Evolutionary conservation across 2,797 vertebrate species (phyloP).

Genomic region (Picus viridis): DNA sequence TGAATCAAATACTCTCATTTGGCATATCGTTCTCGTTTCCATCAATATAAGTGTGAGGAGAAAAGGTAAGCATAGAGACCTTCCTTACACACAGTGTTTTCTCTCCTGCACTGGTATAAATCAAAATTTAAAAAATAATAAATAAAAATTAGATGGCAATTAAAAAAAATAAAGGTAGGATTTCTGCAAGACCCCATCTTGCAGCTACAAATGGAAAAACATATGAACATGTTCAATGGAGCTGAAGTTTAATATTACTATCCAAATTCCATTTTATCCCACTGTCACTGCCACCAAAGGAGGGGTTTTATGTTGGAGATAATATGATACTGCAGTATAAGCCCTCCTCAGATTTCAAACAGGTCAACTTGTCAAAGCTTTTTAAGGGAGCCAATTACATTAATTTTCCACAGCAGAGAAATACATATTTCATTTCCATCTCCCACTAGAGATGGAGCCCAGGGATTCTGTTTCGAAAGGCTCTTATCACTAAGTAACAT

Average conservation of each 20-base stretch:
- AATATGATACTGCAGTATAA: constrained; percentile 77
- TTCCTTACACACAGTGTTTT: constrained; percentile 1
- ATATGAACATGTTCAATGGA: constrained; percentile 44
- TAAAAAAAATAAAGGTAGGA: constrained; percentile 16
- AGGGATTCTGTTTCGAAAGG: constrained; percentile 88
- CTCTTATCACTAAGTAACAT: constrained; percentile 98
- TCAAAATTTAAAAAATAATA: constrained; percentile 6
- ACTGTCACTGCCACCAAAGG: constrained; percentile 68
- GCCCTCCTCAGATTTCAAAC: constrained; percentile 83
- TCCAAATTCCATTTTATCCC: constrained; percentile 78
- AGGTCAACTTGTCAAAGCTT: constrained; percentile 87
- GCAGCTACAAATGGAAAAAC: constrained; percentile 60
- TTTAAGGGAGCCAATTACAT: constrained; percentile 88
- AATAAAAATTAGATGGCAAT: background rate
- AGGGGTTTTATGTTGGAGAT: constrained; percentile 72
- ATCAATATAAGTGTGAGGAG: background rate
- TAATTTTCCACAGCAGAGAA: constrained; percentile 90
- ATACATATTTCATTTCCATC: constrained; percentile 89
- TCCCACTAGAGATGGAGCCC: constrained; percentile 84
- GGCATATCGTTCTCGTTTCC: constrained; percentile 6
- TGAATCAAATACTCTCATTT: constrained; percentile 27
- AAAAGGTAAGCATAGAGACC: background rate
- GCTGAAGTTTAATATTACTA: constrained; percentile 72
- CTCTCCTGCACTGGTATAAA: constrained; percentile 17
- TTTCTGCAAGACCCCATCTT: constrained; percentile 40